phyloP scores from a whole-genome alignment of 1,140 invertebrate species.

The Notospermus geniculatus region DNA sequence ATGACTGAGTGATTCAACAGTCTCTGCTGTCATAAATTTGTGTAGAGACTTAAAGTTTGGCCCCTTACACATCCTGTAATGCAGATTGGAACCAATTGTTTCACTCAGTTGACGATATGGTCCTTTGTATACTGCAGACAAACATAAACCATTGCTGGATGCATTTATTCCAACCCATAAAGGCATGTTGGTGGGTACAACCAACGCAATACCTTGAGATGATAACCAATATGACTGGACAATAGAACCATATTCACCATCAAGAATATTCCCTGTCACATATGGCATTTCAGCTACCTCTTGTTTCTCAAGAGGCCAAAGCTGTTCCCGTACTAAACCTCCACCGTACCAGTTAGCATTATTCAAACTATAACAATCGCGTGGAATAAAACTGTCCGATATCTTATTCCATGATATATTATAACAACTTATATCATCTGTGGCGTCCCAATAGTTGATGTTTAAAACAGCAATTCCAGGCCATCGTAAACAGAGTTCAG shows the following conservation, averaged over 20 bases:
- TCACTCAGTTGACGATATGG: neutral
- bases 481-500: neutral
- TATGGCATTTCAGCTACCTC: neutral
- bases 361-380: neutral
- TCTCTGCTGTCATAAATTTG: neutral
- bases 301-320: neutral
- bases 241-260: conserved; percentile 3
- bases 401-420: neutral
- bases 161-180: neutral
- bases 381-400: neutral
- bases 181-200: neutral
- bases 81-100: neutral
- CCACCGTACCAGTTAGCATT: conserved; percentile 7
- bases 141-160: conserved; percentile 1
- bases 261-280: conserved; percentile 4
- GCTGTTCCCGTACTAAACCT: neutral
- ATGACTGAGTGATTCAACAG: neutral
- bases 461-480: neutral
- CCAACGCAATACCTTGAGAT: neutral
- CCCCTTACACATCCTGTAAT: neutral
- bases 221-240: conserved; percentile 4
- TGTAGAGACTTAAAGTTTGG: neutral
- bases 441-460: conserved; percentile 1
- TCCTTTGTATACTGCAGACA: neutral
- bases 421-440: neutral